A percentile compares a stretch with the other conserved stretches of the same genome.
These are phyloP conservation scores for Chloroceryle inda DNA, from an alignment of 2,797 vertebrate species.

Conservation along the genomic window DNA sequence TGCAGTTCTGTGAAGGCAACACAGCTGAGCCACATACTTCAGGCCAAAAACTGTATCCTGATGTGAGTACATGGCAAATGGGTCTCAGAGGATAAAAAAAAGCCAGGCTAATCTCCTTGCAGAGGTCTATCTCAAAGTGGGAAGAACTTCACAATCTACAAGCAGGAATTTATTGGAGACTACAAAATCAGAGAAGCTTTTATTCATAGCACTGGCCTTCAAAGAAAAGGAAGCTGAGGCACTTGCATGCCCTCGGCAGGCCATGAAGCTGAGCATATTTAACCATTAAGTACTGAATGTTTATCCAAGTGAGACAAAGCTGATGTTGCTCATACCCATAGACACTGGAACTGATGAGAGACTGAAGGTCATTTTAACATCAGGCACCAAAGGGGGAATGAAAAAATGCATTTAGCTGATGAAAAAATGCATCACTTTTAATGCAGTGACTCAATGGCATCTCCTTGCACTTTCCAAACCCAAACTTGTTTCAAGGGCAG, in stretches of 20 bases:
- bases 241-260: neutral
- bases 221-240: constrained; percentile 1
- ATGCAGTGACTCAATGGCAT: neutral
- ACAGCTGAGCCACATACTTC: neutral
- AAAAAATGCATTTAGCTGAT: neutral
- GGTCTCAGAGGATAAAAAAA: neutral
- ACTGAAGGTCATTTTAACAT: neutral
- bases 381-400: neutral
- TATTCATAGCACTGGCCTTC: neutral
- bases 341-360: neutral
- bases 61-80: neutral
- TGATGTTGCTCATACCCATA: neutral
- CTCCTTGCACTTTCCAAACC: constrained; percentile 1
- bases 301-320: neutral
- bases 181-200: neutral
- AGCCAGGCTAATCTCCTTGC: neutral
- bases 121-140: neutral
- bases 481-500: neutral
- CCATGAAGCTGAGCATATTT: neutral
- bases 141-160: neutral
- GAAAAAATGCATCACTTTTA: neutral
- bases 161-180: neutral
- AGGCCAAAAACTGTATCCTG: neutral
- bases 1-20: neutral
- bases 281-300: neutral